Conservation (phyloP, 2,888 invertebrate genomes). For the Sylvicola fuscatus region DNA sequence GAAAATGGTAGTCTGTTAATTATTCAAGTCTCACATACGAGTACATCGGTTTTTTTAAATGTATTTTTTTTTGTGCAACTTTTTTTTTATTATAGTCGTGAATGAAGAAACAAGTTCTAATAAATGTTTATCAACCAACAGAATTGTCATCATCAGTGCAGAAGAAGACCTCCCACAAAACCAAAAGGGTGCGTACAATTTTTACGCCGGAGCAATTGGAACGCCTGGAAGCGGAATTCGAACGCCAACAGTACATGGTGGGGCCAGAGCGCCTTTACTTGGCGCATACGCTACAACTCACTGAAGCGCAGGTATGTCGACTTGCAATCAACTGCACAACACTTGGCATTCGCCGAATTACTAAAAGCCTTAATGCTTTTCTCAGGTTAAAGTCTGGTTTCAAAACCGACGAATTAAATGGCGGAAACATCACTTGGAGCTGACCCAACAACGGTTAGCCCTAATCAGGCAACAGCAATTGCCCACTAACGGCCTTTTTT, state of each 20-base stretch:
- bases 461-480: constrained; percentile 25
- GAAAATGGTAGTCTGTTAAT: too few relatives aligned
- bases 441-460: constrained; percentile 69
- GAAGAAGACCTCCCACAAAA: constrained; percentile 29
- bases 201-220: constrained; percentile 94
- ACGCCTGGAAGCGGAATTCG: constrained; percentile 82
- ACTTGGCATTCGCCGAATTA: too few relatives aligned
- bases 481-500: constrained; percentile 8
- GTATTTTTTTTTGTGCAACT: too few relatives aligned
- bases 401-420: constrained; percentile 81
- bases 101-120: too few relatives aligned
- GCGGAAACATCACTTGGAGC: constrained; percentile 85
- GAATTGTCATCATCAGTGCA: constrained; percentile 10
- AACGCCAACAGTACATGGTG: constrained; percentile 94
- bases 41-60: too few relatives aligned
- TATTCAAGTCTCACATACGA: too few relatives aligned
- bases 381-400: constrained; percentile 75
- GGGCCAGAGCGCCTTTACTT: constrained; percentile 85
- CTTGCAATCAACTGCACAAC: too few relatives aligned
- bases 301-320: constrained; percentile 61
- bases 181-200: constrained; percentile 84
- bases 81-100: too few relatives aligned
- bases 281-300: constrained; percentile 68
- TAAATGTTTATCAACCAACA: too few relatives aligned
- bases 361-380: too few relatives aligned